A percentile compares a stretch with the other conserved stretches of the same genome.
Conservation (phyloP, 2,888 invertebrate genomes). For the Bellardia bayeri region DNA sequence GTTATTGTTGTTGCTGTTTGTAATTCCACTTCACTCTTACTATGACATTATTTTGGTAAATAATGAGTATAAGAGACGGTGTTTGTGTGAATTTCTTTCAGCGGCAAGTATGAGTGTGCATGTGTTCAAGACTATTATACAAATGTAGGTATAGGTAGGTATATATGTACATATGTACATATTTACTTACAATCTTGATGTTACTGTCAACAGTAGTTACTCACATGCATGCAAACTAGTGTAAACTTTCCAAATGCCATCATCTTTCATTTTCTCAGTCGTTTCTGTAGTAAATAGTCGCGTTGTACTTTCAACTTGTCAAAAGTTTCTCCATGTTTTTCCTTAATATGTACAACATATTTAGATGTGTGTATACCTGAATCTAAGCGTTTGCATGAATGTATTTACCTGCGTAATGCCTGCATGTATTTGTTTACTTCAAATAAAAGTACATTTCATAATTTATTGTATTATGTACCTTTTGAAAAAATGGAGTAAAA, state of each 20-base stretch:
- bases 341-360: not conserved
- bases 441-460: constrained; percentile 65
- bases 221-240: constrained; percentile 47
- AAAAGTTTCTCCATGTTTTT: constrained; percentile 48
- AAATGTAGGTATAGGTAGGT: too few species aligned
- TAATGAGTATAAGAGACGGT: not conserved
- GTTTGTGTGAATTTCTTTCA: not conserved
- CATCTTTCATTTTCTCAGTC: constrained; percentile 37
- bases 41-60: constrained; percentile 12
- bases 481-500: not conserved
- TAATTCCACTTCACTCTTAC: constrained; percentile 13
- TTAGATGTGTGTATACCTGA: not conserved
- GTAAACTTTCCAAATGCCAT: constrained; percentile 48
- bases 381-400: too few species aligned
- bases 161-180: not conserved
- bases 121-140: too few species aligned
- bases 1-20: not conserved
- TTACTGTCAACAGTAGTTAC: constrained; percentile 50
- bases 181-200: constrained; percentile 39
- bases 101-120: too few species aligned
- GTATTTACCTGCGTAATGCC: not conserved
- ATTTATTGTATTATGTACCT: constrained; percentile 62
- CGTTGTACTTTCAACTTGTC: constrained; percentile 50
- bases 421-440: constrained; percentile 43
- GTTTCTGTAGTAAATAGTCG: constrained; percentile 17